Conservation (phyloP, 2,888 invertebrate species). For the Monochamus alternatus region DNA sequence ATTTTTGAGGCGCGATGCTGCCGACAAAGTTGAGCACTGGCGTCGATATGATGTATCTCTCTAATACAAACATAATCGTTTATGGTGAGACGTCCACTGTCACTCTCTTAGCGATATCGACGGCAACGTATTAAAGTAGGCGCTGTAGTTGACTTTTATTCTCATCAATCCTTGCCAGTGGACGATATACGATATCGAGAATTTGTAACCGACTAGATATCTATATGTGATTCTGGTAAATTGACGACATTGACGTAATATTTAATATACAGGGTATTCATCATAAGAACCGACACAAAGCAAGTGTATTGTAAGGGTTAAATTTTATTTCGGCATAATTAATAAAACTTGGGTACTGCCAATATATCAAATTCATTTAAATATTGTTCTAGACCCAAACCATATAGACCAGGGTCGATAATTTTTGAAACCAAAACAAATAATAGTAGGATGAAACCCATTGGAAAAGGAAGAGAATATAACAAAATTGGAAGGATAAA, state of each 20-base stretch:
- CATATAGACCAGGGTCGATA: no score
- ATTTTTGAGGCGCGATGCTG: constrained; percentile 14
- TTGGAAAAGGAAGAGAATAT: no score
- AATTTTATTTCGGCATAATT: no score
- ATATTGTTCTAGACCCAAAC: no score
- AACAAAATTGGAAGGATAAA: no score
- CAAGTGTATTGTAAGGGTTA: no score
- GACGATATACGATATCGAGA: constrained; percentile 50
- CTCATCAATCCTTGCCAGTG: constrained; percentile 64
- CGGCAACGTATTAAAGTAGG: constrained; percentile 63
- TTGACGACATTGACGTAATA: background rate
- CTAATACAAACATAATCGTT: constrained; percentile 68
- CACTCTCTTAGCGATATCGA: constrained; percentile 65
- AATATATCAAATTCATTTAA: no score
- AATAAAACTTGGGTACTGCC: no score
- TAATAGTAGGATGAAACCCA: no score
- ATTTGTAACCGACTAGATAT: constrained; percentile 9
- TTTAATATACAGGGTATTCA: background rate
- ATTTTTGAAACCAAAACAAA: no score
- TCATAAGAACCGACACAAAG: no score
- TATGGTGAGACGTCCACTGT: constrained; percentile 65
- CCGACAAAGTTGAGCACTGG: constrained; percentile 28
- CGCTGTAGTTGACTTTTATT: constrained; percentile 63
- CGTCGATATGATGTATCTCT: constrained; percentile 65
- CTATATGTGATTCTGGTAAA: no score